Base-by-base conservation (phyloP, 2,113 vertebrate species). In the Archilochus colubris region DNA sequence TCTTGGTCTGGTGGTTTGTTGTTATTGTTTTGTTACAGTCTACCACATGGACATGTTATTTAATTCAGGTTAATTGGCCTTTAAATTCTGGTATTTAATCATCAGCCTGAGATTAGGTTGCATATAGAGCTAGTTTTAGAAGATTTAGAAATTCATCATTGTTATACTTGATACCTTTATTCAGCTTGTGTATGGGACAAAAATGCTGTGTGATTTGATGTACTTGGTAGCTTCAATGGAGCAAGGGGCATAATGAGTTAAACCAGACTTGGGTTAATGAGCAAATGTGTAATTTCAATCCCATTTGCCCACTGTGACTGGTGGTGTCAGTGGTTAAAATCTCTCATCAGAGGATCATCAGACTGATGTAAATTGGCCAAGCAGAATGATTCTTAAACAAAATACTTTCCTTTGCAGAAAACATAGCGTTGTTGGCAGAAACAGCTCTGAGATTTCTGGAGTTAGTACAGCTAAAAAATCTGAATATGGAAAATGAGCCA, bases 361-460 rank as follows among this genome's bases (percentile, higher is more conserved):
- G 63, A 30, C 51, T 82, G 30, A 11, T 88, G n/a, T 70, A 62
- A 64, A 44, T 3, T 48, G 62, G 31, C 38, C 33, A 72, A 94
- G 14, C 12, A 57, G 64, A 78, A 61, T 14, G 64, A 53, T 51
- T 72, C 53, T 81, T 69, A 70, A 83, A n/a, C 6, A 46, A 74
- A 83, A 21, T 33, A 72, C 82, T 91, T 91, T 64, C 79, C 53
- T 64, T 95, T 95, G 57, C 79, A 99, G 99, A 99, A 96, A 99
- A 99, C 95, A 99, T 99, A 63, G 99, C 99, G 0, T 97, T 99
- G 36, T 93, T 99, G 97, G 99, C 99, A 24, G 99, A 99, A 98
- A 99, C 99, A 40, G 99, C 99, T 38, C 97, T 99, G 92, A 98
- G 99, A 23, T 99, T 99, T 97, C 96, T 99, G 94, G 99, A 99